These are phyloP conservation scores for Xestia xanthographa DNA, from an alignment of 2,888 invertebrate genomes.

Conservation along the genomic window DNA sequence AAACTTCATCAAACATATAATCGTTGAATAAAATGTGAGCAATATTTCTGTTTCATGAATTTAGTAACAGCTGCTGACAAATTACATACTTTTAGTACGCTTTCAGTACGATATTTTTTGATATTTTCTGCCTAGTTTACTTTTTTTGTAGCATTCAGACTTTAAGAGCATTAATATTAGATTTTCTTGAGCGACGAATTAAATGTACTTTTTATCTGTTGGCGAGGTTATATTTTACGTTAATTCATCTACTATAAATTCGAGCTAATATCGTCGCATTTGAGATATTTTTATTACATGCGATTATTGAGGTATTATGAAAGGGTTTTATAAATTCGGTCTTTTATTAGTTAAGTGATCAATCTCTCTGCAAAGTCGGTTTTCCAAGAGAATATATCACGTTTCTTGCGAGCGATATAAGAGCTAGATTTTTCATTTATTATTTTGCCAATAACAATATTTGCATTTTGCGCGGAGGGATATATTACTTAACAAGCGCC, in stretches of 20 bases:
- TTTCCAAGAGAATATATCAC: background rate
- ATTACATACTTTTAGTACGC: constrained; percentile 22
- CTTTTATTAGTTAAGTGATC: background rate
- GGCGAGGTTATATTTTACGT: background rate
- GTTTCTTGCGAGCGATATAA: constrained; percentile 5
- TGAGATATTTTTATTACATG: background rate
- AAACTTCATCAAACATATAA: background rate
- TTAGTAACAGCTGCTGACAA: constrained; percentile 29
- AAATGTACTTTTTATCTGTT: background rate
- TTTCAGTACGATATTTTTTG: constrained; percentile 8
- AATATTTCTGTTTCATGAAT: constrained; percentile 26
- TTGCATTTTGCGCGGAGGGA: background rate
- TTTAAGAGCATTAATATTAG: constrained; percentile 14
- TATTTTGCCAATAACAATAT: constrained; percentile 8
- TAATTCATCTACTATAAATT: constrained; percentile 16
- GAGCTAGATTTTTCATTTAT: constrained; percentile 21
- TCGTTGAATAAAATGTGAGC: constrained; percentile 28
- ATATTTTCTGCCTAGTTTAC: constrained; percentile 12
- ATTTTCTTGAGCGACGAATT: constrained; percentile 16
- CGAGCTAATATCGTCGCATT: background rate
- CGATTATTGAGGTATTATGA: background rate
- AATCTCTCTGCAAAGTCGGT: background rate
- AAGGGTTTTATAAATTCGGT: background rate
- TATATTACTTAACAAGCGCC: background rate
- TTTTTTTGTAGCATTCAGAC: constrained; percentile 14